Evolutionary conservation across 1,140 invertebrate species (phyloP).

Genomic region (Pissodes strobi): DNA sequence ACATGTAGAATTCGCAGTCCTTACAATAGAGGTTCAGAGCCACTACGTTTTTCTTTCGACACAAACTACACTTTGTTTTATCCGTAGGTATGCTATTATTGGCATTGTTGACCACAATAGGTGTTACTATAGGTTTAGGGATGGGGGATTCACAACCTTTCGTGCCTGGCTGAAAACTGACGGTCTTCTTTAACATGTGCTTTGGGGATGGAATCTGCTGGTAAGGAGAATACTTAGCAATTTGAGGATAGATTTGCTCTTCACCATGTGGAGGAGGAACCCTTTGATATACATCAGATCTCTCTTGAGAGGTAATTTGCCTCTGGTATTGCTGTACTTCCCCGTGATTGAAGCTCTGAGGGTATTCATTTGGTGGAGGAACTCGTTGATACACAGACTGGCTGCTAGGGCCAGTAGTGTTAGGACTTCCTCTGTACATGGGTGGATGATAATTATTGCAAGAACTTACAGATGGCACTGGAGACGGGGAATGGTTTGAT

Average conservation of each 20-base stretch:
- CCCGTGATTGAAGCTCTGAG: not conserved
- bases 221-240: slow-evolving; percentile 41
- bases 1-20: slow-evolving; percentile 92
- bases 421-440: slow-evolving; percentile 9
- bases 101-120: slow-evolving; percentile 56
- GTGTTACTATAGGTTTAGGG: slow-evolving; percentile 55
- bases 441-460: slow-evolving; percentile 34
- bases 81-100: slow-evolving; percentile 46
- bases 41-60: slow-evolving; percentile 78
- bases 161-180: slow-evolving; percentile 69
- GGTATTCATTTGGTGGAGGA: slow-evolving; percentile 5
- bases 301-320: slow-evolving; percentile 11
- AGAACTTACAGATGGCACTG: slow-evolving; percentile 39
- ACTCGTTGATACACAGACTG: slow-evolving; percentile 19
- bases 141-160: slow-evolving; percentile 65
- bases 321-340: slow-evolving; percentile 1
- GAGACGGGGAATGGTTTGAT: slow-evolving; percentile 45
- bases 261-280: slow-evolving; percentile 46
- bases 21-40: slow-evolving; percentile 79
- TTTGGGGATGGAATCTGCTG: slow-evolving; percentile 52
- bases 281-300: slow-evolving; percentile 37
- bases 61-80: slow-evolving; percentile 76
- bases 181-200: slow-evolving; percentile 65
- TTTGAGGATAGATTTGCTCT: slow-evolving; percentile 25
- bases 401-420: not conserved